Evolutionary conservation across 2,888 invertebrate species (phyloP).

Genomic region (Lycia hirtaria): DNA sequence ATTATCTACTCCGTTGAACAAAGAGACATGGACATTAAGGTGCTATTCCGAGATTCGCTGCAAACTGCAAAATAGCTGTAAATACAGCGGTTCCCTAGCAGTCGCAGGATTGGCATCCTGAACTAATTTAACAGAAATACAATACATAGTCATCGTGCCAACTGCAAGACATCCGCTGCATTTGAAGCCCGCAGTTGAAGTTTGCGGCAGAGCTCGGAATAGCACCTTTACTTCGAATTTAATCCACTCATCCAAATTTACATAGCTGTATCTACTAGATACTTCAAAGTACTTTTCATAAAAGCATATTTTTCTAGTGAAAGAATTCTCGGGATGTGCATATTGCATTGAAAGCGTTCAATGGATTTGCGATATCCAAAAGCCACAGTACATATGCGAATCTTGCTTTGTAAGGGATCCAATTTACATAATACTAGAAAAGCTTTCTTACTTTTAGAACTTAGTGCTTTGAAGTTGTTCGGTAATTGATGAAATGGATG

Average conservation of each 20-base stretch:
- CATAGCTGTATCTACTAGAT: not conserved
- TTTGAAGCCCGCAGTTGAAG: too few species aligned
- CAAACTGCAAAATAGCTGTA: too few species aligned
- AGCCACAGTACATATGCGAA: conserved; percentile 4
- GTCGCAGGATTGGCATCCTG: too few species aligned
- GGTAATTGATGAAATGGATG: not conserved
- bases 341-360: conserved; percentile 17
- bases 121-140: too few species aligned
- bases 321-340: conserved; percentile 5
- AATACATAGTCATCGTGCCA: too few species aligned
- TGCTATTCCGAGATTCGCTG: too few species aligned
- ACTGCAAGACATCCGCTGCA: too few species aligned
- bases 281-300: not conserved
- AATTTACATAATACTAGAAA: conserved; percentile 12
- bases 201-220: too few species aligned
- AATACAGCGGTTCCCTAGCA: too few species aligned
- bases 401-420: conserved; percentile 6
- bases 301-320: conserved; percentile 10
- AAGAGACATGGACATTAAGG: too few species aligned
- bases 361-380: conserved; percentile 14
- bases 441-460: not conserved
- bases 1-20: too few species aligned
- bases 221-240: not conserved
- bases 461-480: not conserved
- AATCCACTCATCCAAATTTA: not conserved